Evolutionary conservation across 1,140 invertebrate species (phyloP), one percentile per base, ranked within the genome.

Genomic region (Drosophila sechellia): DNA sequence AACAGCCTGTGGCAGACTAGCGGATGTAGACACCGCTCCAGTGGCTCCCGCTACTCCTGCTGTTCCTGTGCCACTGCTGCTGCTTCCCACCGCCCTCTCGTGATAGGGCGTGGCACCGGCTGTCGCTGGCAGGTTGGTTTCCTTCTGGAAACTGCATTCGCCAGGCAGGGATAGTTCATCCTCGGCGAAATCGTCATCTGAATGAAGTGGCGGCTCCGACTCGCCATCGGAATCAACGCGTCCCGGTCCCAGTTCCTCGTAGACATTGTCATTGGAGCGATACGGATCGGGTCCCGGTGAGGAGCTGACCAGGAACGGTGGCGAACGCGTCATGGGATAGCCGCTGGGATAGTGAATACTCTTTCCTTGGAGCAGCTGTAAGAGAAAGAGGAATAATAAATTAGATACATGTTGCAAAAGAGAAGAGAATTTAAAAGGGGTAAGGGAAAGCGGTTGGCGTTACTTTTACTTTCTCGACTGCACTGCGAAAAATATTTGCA

Each of bases 351-450:
- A 94, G 77, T 94, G 93, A 53, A 94, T 93, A 77, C 93, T 93
- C 81, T 95, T 94, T 91, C 95, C 95, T 80, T 95, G 93, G 93
- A 95, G 93, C 94, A 95, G 95, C 95, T 95, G 93, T 55, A 92
- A 92, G 92, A 22, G 84, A 83, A 79, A 15, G 31, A 22, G 39
- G 31, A 17, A 25, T 53, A n/a, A 34, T 17, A 58, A 52, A 49
- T 68, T 37, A 52, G 60, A 71, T 46, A 77, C 61, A 65, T 60
- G 34, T 54, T 45, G 42, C 56, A 39, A 27, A 52, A 31, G 12
- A n/a, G 13, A 39, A 5, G 22, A 34, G 10, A n/a, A n/a, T 13
- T 25, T 11, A 11, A 6, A n/a, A 40, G 12, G 22, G 17, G 25
- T n/a, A n/a, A 11, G 35, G 17, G 1, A 13, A 39, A 48, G 31